Evolutionary conservation across 1,140 invertebrate genomes (phyloP).

Genomic region (Zaprionus kolodkinae): DNA sequence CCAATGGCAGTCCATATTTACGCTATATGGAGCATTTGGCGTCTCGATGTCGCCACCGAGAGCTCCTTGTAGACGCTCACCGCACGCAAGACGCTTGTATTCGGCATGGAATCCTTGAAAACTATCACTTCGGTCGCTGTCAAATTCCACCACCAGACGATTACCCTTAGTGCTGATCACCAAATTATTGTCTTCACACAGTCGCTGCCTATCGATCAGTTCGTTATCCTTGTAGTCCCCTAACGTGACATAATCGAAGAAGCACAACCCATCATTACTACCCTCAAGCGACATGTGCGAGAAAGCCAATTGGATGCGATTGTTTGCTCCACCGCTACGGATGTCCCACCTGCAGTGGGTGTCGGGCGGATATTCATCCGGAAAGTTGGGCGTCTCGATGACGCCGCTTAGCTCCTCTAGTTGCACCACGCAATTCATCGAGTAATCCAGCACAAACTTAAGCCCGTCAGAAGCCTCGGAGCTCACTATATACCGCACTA

Average conservation of each 20-base stretch:
- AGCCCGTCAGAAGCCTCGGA: slow-evolving; percentile 34
- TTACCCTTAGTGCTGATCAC: slow-evolving; percentile 61
- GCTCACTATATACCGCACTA: slow-evolving; percentile 60
- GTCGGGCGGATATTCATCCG: slow-evolving; percentile 86
- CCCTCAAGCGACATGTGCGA: slow-evolving; percentile 89
- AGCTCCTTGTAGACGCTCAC: slow-evolving; percentile 22
- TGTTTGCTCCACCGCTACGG: slow-evolving; percentile 87
- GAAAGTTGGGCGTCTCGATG: slow-evolving; percentile 91
- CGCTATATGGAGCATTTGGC: slow-evolving; percentile 86
- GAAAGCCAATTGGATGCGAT: slow-evolving; percentile 90
- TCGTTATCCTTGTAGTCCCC: slow-evolving; percentile 78
- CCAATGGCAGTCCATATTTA: slow-evolving; percentile 90
- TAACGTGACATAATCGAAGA: slow-evolving; percentile 86
- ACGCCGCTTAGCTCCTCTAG: slow-evolving; percentile 58
- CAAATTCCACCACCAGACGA: slow-evolving; percentile 84
- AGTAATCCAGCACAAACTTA: slow-evolving; percentile 64
- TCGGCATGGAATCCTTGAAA: slow-evolving; percentile 85
- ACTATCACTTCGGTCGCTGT: slow-evolving; percentile 84
- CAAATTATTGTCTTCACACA: slow-evolving; percentile 77
- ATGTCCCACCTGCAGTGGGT: slow-evolving; percentile 91
- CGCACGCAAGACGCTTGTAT: slow-evolving; percentile 85
- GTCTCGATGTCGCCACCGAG: slow-evolving; percentile 54
- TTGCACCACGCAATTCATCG: slow-evolving; percentile 85
- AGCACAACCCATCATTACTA: slow-evolving; percentile 76
- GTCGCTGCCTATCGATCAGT: slow-evolving; percentile 80